Evolutionary conservation across 2,113 vertebrate species (phyloP), one percentile per base, ranked within the genome.

Genomic region (Microcebus lehilahytsara): DNA sequence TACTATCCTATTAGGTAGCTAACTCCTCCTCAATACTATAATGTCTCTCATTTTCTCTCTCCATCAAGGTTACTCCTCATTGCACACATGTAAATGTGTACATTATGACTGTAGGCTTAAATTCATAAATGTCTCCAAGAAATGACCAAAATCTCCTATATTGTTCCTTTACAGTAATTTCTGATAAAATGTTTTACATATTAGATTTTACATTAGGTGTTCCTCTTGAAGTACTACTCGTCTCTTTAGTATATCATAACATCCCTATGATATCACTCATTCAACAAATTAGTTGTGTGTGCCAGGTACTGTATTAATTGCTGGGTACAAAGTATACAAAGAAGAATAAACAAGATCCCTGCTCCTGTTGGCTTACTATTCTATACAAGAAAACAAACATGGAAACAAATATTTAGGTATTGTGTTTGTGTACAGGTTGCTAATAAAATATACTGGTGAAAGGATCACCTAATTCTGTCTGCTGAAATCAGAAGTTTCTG

Each of bases 361-460:
- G 32, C 14, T 95, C 75, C 37, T 58, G 6, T 25, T 94, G 42
- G 25, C 19, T 92, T 94, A 81, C 49, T 32, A 69, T 58, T 56
- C 60, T 83, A 85, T 78, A 86, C 25, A 97, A 81, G 23, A 96
- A 96, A 25, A 83, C 79, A 95, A 89, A 91, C 62, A 71, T 34
- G 13, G 46, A 95, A 92, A 96, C 34, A 80, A 92, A 79, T 67
- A 86, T 81, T 81, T 60, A 84, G 71, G 49, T 6, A 88, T 23
- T 51, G 87, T 14, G 22, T 19, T 67, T 78, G 81, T 16, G 9
- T 37, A 84, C 34, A 84, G 49, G n/a, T 71, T 80, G 66, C 49
- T 96, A 67, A 23, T 10, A 49, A n/a, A 93, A 49, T 60, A 74
- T 2, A 51, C 16, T 69, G 37, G 46, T 42, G 22, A 69, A 75